Conservation (phyloP, 1,140 invertebrate genomes). For the Vollenhovia emeryi region DNA sequence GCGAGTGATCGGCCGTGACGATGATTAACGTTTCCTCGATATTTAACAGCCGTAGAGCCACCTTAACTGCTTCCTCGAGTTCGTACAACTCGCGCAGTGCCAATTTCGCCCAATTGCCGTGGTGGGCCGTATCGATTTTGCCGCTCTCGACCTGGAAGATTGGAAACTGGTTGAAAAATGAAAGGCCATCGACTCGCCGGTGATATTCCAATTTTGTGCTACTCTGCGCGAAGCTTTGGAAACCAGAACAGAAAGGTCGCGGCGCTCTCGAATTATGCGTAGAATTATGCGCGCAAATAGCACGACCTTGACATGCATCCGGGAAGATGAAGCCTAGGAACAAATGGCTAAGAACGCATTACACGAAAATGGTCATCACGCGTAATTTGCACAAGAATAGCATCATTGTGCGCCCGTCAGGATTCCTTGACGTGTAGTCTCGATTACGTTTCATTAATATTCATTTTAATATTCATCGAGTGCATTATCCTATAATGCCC, state of each 20-base stretch:
- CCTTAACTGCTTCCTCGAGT: slow-evolving; percentile 88
- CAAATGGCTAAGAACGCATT: neutral
- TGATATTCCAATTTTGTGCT: neutral
- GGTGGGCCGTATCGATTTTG: slow-evolving; percentile 94
- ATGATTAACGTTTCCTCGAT: slow-evolving; percentile 89
- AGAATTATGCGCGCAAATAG: slow-evolving; percentile 66
- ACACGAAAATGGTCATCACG: slow-evolving; percentile 35
- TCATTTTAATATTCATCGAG: slow-evolving; percentile 31
- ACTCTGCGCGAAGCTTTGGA: neutral
- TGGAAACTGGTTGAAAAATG: neutral
- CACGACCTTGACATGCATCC: slow-evolving; percentile 63
- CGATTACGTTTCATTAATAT: slow-evolving; percentile 14
- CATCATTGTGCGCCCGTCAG: neutral
- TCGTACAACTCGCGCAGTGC: slow-evolving; percentile 90
- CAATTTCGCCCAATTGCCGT: slow-evolving; percentile 89
- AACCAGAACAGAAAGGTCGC: neutral
- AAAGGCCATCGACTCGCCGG: neutral
- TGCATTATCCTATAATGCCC: neutral
- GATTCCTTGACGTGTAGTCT: neutral
- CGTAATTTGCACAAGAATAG: slow-evolving; percentile 47
- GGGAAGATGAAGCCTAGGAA: slow-evolving; percentile 39
- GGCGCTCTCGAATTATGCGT: slow-evolving; percentile 62
- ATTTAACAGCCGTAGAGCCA: slow-evolving; percentile 86
- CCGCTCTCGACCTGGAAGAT: slow-evolving; percentile 87
- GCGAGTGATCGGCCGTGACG: slow-evolving; percentile 92